Evolutionary conservation across 2,888 invertebrate genomes (phyloP).

Genomic region (Trissolcus brochymenae): DNA sequence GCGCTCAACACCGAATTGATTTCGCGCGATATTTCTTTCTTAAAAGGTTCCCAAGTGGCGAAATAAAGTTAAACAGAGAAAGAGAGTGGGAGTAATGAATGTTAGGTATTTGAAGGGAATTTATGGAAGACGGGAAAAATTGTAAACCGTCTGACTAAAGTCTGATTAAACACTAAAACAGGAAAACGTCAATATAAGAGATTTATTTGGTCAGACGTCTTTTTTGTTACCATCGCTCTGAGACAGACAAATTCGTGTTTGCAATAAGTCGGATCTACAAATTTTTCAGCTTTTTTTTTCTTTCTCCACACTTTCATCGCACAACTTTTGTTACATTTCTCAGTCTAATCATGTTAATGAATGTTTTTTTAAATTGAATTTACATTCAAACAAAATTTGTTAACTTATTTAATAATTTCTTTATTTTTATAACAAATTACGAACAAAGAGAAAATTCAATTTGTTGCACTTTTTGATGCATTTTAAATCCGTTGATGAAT

Average conservation of each 20-base stretch:
- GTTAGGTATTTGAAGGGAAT: constrained; percentile 15
- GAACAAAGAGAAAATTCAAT: no score
- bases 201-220: constrained; percentile 50
- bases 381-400: no score
- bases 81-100: constrained; percentile 13
- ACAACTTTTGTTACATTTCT: no score
- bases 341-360: no score
- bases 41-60: neutral
- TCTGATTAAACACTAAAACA: constrained; percentile 52
- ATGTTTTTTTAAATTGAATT: no score
- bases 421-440: no score
- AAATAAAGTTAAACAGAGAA: constrained; percentile 11
- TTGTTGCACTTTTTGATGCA: no score
- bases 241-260: constrained; percentile 39
- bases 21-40: constrained; percentile 8
- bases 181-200: constrained; percentile 45
- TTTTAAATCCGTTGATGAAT: no score
- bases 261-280: constrained; percentile 29
- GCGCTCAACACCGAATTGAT: constrained; percentile 1
- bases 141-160: constrained; percentile 40
- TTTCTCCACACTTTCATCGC: neutral
- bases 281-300: constrained; percentile 28
- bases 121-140: constrained; percentile 25
- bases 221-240: constrained; percentile 23
- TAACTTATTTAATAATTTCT: no score